These are phyloP conservation scores for Margarornis squamiger DNA, from an alignment of 2,797 vertebrate genomes.

Conservation along the genomic window DNA sequence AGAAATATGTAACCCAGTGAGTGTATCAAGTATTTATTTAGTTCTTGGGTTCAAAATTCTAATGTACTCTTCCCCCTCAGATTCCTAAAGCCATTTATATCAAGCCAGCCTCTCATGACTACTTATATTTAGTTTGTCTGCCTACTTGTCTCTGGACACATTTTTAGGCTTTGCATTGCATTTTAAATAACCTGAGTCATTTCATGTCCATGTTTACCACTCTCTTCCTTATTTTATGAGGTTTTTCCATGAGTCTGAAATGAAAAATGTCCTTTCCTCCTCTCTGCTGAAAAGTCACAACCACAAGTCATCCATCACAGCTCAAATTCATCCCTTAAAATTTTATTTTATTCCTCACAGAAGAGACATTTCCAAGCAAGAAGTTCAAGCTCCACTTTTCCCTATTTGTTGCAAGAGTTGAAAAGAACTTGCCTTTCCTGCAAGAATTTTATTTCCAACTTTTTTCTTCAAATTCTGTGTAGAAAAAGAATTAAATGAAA, in stretches of 20 bases:
- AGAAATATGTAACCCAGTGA: slow-evolving; percentile 2
- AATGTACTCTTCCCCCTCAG: background rate
- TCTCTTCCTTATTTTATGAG: slow-evolving; percentile 20
- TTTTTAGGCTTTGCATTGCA: slow-evolving; percentile 43
- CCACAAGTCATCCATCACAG: slow-evolving; percentile 42
- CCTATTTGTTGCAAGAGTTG: background rate
- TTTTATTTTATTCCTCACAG: background rate
- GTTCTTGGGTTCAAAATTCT: slow-evolving; percentile 13
- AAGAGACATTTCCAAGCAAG: background rate
- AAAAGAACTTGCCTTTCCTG: background rate
- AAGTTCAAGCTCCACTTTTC: background rate
- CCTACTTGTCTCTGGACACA: slow-evolving; percentile 14
- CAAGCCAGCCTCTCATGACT: slow-evolving; percentile 3
- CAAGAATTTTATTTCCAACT: background rate
- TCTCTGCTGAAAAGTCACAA: slow-evolving; percentile 36
- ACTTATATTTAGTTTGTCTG: slow-evolving; percentile 39
- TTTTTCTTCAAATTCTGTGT: background rate
- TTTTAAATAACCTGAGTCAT: slow-evolving; percentile 33
- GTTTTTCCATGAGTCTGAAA: slow-evolving; percentile 54
- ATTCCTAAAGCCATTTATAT: slow-evolving; percentile 33
- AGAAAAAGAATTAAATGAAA: background rate
- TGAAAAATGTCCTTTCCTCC: slow-evolving; percentile 47
- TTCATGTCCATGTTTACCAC: slow-evolving; percentile 49
- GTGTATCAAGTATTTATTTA: background rate
- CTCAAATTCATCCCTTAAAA: slow-evolving; percentile 13